Evolutionary conservation across 2,797 vertebrate genomes (phyloP), one percentile per base, ranked within the genome.

Genomic region (Sebastiscus albofasciatus): DNA sequence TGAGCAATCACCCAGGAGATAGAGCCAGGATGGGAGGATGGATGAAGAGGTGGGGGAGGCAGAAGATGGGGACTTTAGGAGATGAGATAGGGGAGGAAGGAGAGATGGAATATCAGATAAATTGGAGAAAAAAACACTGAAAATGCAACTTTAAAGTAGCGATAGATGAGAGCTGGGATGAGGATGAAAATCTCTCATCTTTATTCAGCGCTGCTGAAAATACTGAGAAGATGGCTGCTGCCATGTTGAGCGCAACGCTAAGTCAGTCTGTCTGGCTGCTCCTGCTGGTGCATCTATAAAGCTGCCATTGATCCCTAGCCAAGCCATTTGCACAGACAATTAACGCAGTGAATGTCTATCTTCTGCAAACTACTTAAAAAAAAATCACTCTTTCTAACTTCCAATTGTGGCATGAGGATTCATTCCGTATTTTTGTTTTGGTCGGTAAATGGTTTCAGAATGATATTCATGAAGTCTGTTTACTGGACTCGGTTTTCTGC

Each of bases 151-250:
- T 75, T 46, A 71, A 75, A 77, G 27, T 26, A 26, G 58, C 0
- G 6, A 34, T 7, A 60, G 67, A 71, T 5, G 2, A 76, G 26
- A 56, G 10, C 16, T 42, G 42, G 42, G 59, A 79, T 56, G 67
- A 70, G 49, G 54, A 68, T 52, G 60, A 74, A 80, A 70, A 79
- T 73, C 71, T 70, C 36, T 34, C 69, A 58, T 67, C 56, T 75
- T 85, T 60, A 88, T 82, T 85, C 75, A 65, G 61, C 72, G 10
- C 69, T 76, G 36, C 76, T 66, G 85, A 87, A 90, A 90, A 85
- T 55, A 79, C 85, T 76, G 83, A 84, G 80, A 89, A 88, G 86
- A 90, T 90, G 91, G 87, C 86, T 86, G 82, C 89, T 84, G 76
- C 83, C 78, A 75, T 33, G 85, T 81, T 62, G 61, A 72, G 62